Evolutionary conservation across 2,797 vertebrate species (phyloP).

Genomic region (Trematomus bernacchii): DNA sequence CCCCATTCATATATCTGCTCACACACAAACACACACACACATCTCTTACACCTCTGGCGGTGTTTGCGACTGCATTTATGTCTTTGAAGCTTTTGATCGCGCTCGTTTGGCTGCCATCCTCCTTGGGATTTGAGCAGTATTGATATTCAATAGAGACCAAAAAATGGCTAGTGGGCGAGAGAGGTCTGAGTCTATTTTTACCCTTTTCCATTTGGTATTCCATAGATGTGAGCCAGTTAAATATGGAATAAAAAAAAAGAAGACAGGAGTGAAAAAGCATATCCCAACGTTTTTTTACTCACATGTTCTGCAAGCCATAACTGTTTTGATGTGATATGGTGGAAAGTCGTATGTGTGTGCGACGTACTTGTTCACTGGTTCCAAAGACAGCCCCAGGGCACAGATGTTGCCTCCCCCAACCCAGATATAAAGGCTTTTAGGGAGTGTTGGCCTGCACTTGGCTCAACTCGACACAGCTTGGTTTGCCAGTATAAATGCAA

Average conservation of each 20-base stretch:
- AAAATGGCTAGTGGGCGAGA: constrained; percentile 64
- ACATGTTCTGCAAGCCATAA: constrained; percentile 35
- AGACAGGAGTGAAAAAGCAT: too few species aligned
- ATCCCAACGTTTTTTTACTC: constrained; percentile 10
- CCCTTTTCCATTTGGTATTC: constrained; percentile 55
- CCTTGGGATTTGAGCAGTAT: constrained; percentile 67
- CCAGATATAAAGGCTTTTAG: constrained; percentile 43
- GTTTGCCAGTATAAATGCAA: constrained; percentile 27
- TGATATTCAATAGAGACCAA: constrained; percentile 73
- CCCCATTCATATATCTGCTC: constrained; percentile 52
- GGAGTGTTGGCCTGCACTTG: constrained; percentile 23
- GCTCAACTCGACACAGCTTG: constrained; percentile 23
- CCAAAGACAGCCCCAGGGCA: constrained; percentile 31
- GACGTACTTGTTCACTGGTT: constrained; percentile 26
- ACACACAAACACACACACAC: constrained; percentile 16
- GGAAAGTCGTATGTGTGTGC: constrained; percentile 41
- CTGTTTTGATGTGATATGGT: constrained; percentile 57
- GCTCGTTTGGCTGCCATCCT: constrained; percentile 63
- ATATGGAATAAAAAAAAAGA: constrained; percentile 19
- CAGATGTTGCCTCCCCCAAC: constrained; percentile 52
- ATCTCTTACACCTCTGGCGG: constrained; percentile 44
- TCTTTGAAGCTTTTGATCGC: constrained; percentile 70
- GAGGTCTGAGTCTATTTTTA: constrained; percentile 75
- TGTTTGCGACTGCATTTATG: constrained; percentile 63
- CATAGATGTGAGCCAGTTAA: constrained; percentile 57